Conservation (phyloP, 2,797 vertebrate species). For the Echiichthys vipera region DNA sequence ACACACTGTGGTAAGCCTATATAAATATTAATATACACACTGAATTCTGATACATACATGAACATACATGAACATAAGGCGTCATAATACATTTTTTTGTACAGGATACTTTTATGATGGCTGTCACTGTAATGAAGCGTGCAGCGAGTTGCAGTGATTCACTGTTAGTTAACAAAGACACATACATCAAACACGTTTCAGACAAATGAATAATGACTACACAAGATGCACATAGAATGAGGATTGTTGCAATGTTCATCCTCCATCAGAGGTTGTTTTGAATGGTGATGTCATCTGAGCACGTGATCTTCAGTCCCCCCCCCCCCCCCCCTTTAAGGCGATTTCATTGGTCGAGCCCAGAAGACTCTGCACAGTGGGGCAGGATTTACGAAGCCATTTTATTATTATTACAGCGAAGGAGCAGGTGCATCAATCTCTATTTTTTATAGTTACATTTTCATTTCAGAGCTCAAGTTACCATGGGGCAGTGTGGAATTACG, state of each 20-base stretch:
- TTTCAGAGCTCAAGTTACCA: constrained; percentile 56
- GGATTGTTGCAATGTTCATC: not conserved
- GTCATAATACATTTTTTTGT: too few species aligned
- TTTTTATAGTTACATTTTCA: constrained; percentile 22
- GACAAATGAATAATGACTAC: not conserved
- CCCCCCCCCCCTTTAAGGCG: not conserved
- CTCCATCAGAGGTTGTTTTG: constrained; percentile 59
- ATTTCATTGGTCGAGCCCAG: constrained; percentile 66
- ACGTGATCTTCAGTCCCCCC: constrained; percentile 58
- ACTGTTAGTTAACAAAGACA: not conserved
- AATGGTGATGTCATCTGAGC: constrained; percentile 41
- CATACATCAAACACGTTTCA: too few species aligned
- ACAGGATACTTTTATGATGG: not conserved
- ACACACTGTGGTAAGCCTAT: too few species aligned
- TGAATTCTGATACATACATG: too few species aligned
- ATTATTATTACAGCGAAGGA: constrained; percentile 67
- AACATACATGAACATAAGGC: too few species aligned
- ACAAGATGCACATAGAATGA: not conserved
- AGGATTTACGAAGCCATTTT: constrained; percentile 81
- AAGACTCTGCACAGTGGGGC: constrained; percentile 53
- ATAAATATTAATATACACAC: too few species aligned
- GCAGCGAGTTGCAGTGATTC: not conserved
- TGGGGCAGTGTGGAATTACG: constrained; percentile 97
- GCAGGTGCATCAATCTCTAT: constrained; percentile 69
- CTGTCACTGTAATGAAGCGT: not conserved